Evolutionary conservation across 2,888 invertebrate species (phyloP).

Genomic region (Drosophila kambysellisi): DNA sequence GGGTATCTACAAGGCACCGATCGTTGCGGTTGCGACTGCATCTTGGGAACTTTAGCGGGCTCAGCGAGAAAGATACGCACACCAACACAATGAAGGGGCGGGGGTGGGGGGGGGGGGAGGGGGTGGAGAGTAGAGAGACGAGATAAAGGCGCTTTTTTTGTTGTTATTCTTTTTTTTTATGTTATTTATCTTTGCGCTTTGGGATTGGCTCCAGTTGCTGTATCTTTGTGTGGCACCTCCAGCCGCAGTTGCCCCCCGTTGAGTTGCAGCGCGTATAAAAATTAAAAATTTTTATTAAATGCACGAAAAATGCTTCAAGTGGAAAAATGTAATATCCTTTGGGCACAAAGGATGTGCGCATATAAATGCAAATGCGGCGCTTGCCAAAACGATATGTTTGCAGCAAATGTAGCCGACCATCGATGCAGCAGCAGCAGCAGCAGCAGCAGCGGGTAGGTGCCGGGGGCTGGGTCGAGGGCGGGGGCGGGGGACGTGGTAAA

Average conservation of each 20-base stretch:
- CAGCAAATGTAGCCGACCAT: conserved; percentile 18
- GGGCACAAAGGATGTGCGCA: conserved; percentile 78
- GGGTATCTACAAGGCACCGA: background rate
- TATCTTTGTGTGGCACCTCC: background rate
- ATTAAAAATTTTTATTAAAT: conserved; percentile 80
- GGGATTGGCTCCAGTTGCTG: conserved; percentile 41
- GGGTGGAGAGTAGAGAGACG: background rate
- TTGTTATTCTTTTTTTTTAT: background rate
- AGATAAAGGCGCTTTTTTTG: background rate
- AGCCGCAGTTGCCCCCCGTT: background rate
- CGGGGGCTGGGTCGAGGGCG: background rate
- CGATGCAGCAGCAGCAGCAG: conserved; percentile 4
- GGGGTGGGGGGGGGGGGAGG: background rate
- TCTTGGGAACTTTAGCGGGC: conserved; percentile 11
- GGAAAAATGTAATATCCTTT: conserved; percentile 81
- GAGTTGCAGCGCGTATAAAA: conserved; percentile 66
- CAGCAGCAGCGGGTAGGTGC: background rate
- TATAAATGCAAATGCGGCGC: conserved; percentile 66
- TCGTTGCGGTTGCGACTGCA: conserved; percentile 28
- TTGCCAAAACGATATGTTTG: conserved; percentile 61
- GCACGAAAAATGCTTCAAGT: conserved; percentile 80
- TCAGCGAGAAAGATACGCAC: background rate
- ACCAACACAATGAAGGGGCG: background rate
- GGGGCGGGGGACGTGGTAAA: too few relatives aligned
- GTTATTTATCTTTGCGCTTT: conserved; percentile 56